Evolutionary conservation across 2,113 vertebrate species (phyloP), one percentile per base, ranked within the genome.

Genomic region (Neogale vison): DNA sequence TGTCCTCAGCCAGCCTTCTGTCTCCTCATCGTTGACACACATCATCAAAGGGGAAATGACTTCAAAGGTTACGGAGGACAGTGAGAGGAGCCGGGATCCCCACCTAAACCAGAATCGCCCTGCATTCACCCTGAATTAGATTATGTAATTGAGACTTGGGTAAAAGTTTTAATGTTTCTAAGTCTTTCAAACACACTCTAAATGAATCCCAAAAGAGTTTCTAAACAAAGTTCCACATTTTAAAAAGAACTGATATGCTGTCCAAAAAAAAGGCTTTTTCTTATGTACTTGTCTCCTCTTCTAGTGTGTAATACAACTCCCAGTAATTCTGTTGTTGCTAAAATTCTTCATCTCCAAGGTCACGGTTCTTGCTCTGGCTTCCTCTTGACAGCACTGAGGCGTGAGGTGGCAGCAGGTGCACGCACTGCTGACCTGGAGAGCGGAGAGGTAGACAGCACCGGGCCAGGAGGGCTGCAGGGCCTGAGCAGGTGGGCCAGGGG

Each of bases 301-400:
- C 69, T 82, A 91, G 52, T 71, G 71, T 91, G 8, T 71, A 61
- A 65, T 34, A 76, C 50, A 72, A 57, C 67, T 81, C 31, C 57
- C 15, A 77, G 4, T 67, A 93, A 96, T 67, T 93, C 59, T 96
- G 69, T 61, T 45, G 8, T 36, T 92, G 2, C 20, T 92, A 36
- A 89, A 85, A 86, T 50, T 59, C 79, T 71, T 88, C 71, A 17
- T 76, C 31, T 24, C 90, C 94, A 97, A 96, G 92, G 87, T 93
- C 89, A 55, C 18, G 10, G 29, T 95, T 96, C 69, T 81, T 87
- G 50, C 36, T 90, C 34, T 92, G 65, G 72, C 86, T 92, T 71
- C 92, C 63, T 96, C 90, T 65, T 95, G 98, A 96, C 87, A 97
- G 88, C 52, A 76, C 20, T 8, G 3, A 72, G 29, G 57, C 57